These are phyloP conservation scores for Aphaenogaster ashmeadi DNA, from an alignment of 1,140 invertebrate species.

Conservation along the genomic window DNA sequence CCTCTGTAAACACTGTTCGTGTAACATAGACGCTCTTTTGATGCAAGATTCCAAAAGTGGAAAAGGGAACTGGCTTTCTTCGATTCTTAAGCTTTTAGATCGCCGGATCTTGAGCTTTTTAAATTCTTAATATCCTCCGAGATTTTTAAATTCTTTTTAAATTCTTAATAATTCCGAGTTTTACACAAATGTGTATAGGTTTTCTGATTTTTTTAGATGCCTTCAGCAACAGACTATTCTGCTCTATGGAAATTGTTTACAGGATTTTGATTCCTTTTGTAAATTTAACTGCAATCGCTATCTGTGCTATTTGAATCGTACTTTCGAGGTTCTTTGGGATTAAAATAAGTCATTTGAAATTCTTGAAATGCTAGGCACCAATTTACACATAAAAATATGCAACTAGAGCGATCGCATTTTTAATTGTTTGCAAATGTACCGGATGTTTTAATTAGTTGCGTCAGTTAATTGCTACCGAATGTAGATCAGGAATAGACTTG, in stretches of 20 bases:
- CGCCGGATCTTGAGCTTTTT: background rate
- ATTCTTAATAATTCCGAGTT: background rate
- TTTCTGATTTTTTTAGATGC: background rate
- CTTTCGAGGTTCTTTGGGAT: background rate
- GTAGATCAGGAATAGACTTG: background rate
- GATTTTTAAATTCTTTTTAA: too few species aligned
- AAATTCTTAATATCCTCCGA: too few species aligned
- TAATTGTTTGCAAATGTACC: conserved; percentile 22
- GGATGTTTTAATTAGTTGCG: conserved; percentile 24
- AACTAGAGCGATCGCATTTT: conserved; percentile 11
- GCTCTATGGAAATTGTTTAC: background rate
- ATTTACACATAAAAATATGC: background rate
- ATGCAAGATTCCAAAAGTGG: background rate
- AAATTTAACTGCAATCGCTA: background rate
- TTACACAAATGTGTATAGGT: background rate
- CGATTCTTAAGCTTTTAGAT: background rate
- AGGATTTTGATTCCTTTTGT: background rate
- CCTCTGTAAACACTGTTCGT: background rate
- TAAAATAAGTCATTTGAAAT: background rate
- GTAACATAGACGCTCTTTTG: background rate
- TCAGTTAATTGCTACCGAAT: conserved; percentile 23
- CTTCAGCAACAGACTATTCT: background rate
- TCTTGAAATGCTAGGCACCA: background rate
- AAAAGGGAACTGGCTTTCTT: background rate
- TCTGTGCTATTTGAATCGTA: background rate